A percentile compares a stretch with the other conserved stretches of the same genome.
These are phyloP conservation scores for Heliothis virescens DNA, from an alignment of 1,140 invertebrate species.

Conservation along the genomic window DNA sequence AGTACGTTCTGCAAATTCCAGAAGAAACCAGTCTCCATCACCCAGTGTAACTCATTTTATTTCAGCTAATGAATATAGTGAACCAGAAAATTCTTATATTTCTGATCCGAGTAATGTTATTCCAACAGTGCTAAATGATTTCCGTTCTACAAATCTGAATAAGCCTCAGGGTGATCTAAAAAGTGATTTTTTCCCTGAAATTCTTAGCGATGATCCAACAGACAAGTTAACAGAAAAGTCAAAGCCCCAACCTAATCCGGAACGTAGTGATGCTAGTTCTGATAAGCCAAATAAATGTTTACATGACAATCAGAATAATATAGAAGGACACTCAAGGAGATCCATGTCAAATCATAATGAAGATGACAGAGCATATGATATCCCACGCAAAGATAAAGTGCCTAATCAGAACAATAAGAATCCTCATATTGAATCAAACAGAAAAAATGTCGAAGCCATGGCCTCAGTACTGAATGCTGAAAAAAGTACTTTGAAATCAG, in stretches of 20 bases:
- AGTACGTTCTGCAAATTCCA: not conserved
- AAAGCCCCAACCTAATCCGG: not conserved
- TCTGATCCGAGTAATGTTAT: not conserved
- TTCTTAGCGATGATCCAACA: not conserved
- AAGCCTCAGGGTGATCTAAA: too few species aligned
- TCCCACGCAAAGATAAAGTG: not conserved
- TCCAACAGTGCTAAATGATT: not conserved
- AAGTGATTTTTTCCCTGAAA: not conserved
- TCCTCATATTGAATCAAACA: not conserved
- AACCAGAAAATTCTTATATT: not conserved
- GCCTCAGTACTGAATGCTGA: conserved; percentile 1
- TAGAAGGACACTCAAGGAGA: conserved; percentile 25
- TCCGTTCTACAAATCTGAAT: not conserved
- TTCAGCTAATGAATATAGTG: not conserved
- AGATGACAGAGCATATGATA: not conserved
- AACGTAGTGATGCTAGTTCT: not conserved
- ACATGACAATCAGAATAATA: conserved; percentile 5
- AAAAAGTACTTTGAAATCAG: not conserved
- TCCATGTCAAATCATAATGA: conserved; percentile 16
- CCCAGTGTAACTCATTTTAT: too few species aligned
- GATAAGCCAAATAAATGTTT: not conserved
- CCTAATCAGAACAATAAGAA: not conserved
- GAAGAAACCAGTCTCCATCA: not conserved
- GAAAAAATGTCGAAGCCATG: conserved; percentile 4
- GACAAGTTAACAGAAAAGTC: not conserved